These are phyloP conservation scores for Lamellibrachia columna DNA, from an alignment of 2,888 invertebrate species.

Conservation along the genomic window DNA sequence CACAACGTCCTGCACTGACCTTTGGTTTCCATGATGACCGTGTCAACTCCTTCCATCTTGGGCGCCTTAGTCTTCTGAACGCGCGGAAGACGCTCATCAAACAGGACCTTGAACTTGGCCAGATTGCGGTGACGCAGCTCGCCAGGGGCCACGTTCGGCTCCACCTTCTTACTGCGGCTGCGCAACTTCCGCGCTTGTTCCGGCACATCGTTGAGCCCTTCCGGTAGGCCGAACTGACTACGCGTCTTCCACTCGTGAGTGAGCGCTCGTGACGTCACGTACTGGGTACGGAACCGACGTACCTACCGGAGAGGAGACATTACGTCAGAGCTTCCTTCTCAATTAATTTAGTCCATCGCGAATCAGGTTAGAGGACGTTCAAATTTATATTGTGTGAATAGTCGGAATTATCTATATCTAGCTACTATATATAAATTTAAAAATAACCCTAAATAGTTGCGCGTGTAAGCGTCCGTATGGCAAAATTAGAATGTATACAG, in stretches of 20 bases:
- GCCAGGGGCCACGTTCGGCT: not conserved
- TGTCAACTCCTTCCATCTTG: not conserved
- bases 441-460: too few species aligned
- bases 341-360: too few species aligned
- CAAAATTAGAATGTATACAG: too few species aligned
- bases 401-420: too few species aligned
- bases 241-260: conserved; percentile 50
- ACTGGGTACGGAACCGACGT: conserved; percentile 52
- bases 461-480: too few species aligned
- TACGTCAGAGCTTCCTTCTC: not conserved
- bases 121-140: not conserved
- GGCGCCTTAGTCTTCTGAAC: not conserved
- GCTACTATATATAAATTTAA: too few species aligned
- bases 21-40: not conserved
- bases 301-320: not conserved
- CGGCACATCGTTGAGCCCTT: conserved; percentile 25
- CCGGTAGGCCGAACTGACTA: conserved; percentile 53
- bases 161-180: not conserved
- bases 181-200: conserved; percentile 16
- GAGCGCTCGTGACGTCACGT: conserved; percentile 53
- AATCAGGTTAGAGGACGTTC: too few species aligned
- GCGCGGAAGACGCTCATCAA: not conserved
- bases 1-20: not conserved
- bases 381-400: too few species aligned
- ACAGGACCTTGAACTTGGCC: not conserved